Evolutionary conservation across 2,113 vertebrate genomes (phyloP).

Genomic region (Stegastes partitus): DNA sequence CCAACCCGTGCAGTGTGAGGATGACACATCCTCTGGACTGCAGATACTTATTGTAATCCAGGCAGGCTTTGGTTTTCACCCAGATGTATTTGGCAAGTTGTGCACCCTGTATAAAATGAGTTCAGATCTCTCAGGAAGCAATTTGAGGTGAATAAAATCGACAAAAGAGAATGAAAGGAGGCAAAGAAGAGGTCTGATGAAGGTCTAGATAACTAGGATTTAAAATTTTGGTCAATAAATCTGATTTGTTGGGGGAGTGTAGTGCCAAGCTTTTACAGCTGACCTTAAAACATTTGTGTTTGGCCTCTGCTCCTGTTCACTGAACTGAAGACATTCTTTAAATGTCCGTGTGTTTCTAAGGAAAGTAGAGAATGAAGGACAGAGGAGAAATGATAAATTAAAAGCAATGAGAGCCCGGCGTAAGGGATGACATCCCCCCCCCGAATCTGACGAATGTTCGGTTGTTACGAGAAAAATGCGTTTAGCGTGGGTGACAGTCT

Average conservation of each 20-base stretch:
- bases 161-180: conserved; percentile 29
- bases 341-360: conserved; percentile 11
- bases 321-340: background rate
- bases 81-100: conserved; percentile 16
- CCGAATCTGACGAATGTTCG: conserved; percentile 2
- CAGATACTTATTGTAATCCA: background rate
- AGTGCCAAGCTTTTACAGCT: conserved; percentile 44
- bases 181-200: conserved; percentile 16
- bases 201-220: conserved; percentile 34
- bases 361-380: conserved; percentile 8
- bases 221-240: conserved; percentile 34
- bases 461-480: conserved; percentile 16
- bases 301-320: conserved; percentile 1
- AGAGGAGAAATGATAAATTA: conserved; percentile 4
- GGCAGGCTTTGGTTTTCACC: background rate
- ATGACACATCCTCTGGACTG: background rate
- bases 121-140: conserved; percentile 40
- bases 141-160: conserved; percentile 10
- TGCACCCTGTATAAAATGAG: conserved; percentile 53
- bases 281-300: conserved; percentile 38
- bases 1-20: background rate
- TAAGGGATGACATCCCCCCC: conserved; percentile 21
- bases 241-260: conserved; percentile 1
- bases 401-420: conserved; percentile 7
- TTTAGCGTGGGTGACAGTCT: conserved; percentile 26